These are phyloP conservation scores for Channa striata DNA, from an alignment of 2,797 vertebrate genomes.

Conservation along the genomic window DNA sequence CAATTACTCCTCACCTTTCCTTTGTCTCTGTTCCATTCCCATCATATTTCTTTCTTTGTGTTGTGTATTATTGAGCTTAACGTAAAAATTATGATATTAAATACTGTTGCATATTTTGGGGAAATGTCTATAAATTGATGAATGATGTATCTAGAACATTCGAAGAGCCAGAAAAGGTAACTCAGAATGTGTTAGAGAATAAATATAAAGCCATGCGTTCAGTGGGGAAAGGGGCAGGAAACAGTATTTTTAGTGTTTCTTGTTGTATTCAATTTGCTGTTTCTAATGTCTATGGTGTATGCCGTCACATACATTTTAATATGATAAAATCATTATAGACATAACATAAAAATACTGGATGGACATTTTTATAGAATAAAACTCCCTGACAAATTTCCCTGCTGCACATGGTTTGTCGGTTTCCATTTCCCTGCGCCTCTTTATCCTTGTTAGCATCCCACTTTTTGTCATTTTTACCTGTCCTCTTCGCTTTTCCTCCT, in stretches of 20 bases:
- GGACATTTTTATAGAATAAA: not conserved
- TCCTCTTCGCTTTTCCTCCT: not conserved
- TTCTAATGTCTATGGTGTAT: not conserved
- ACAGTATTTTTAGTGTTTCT: no score
- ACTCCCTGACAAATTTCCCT: constrained; percentile 2
- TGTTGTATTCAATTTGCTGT: not conserved
- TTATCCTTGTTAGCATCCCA: not conserved
- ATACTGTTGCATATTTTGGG: no score
- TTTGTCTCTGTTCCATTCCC: not conserved
- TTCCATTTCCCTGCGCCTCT: constrained; percentile 1
- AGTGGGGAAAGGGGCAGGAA: no score
- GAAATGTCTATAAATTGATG: no score
- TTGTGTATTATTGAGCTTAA: not conserved
- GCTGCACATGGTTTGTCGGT: not conserved
- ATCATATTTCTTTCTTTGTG: not conserved
- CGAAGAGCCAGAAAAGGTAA: not conserved
- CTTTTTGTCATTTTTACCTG: not conserved
- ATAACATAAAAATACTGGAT: not conserved
- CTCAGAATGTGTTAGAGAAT: not conserved
- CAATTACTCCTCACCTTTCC: constrained; percentile 8
- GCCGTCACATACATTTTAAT: not conserved
- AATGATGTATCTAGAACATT: not conserved
- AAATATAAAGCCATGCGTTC: no score
- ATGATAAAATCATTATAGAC: not conserved
- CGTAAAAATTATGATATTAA: no score